Evolutionary conservation across 2,797 vertebrate genomes (phyloP).

Genomic region (Salarias fasciatus): DNA sequence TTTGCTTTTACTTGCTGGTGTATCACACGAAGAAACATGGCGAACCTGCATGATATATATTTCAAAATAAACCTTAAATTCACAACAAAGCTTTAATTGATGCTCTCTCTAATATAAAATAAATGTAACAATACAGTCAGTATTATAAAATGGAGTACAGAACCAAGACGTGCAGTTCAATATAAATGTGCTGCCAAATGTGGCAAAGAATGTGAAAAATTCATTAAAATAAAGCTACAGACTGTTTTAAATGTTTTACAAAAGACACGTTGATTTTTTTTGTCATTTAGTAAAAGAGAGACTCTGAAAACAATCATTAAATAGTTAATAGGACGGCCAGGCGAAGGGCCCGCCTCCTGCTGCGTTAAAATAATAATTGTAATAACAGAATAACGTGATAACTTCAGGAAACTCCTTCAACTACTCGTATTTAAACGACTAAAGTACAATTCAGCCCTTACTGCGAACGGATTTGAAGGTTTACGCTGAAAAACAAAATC

Average conservation of each 20-base stretch:
- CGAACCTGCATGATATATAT: neutral
- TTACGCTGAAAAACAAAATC: too few relatives aligned
- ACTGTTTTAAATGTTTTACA: too few relatives aligned
- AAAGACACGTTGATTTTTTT: neutral
- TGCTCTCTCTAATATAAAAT: too few relatives aligned
- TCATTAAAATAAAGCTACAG: neutral
- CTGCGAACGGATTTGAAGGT: neutral
- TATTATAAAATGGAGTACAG: neutral
- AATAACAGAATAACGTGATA: conserved; percentile 15
- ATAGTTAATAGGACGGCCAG: conserved; percentile 54
- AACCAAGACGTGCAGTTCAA: neutral
- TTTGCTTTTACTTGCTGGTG: conserved; percentile 1
- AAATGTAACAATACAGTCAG: neutral
- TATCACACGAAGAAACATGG: neutral
- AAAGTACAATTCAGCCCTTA: too few relatives aligned
- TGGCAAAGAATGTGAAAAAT: neutral
- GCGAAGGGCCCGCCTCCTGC: conserved; percentile 56
- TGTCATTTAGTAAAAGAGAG: neutral
- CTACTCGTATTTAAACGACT: neutral
- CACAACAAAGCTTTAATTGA: conserved; percentile 7
- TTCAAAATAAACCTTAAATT: neutral
- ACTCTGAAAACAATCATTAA: conserved; percentile 41
- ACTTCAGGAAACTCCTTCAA: neutral
- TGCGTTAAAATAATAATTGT: conserved; percentile 25
- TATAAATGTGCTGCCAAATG: neutral